Evolutionary conservation across 2,888 invertebrate genomes (phyloP), one percentile per base, ranked within the genome.

Genomic region (Drosophila putrida): DNA sequence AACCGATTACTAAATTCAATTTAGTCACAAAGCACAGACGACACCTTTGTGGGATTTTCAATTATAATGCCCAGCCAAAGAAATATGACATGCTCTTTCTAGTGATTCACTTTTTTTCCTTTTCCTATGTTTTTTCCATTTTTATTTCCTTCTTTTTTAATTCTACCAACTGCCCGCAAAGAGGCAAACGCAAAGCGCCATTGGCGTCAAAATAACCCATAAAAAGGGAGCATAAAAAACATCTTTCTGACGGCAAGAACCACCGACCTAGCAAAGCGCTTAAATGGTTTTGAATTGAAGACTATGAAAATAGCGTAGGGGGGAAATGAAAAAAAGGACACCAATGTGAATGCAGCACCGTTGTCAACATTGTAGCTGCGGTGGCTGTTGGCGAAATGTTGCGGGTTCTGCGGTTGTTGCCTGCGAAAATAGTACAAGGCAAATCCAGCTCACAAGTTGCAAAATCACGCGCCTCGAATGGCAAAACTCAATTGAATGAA

Each of bases 11-110:
- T 84, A 84, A 86, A 84, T 83, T 84, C 84, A 84, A 83, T 84
- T 84, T 88, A 84, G 80, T 80, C 87, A 86, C 83, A 83, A 88
- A 86, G 87, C 87, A 71, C 65, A 69, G 84, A 68, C 84, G 81
- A 83, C 83, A 84, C 89, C 85, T 85, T 85, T 85, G 85, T 85
- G 78, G 85, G 71, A 82, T 85, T 88, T 85, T 79, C 85, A 85
- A 85, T 85, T 85, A 85, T 85, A 85, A 85, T 73, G 71, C 78
- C 75, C 71, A 65, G 54, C 54, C 75, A 80, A 75, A 78, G 83
- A 84, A 87, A 82, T 84, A 78, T 84, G 78, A 71, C 82, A 71
- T 72, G 78, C 61, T 55, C 55, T 47, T 41, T 69, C 60, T 65
- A 20, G 5, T 31, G 43, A 43, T 50, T 25, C 49, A n/a, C n/a